A percentile compares a stretch with the other conserved stretches of the same genome.
phyloP scores from a whole-genome alignment of 1,140 invertebrate species.

The Sitobion miscanthi region DNA sequence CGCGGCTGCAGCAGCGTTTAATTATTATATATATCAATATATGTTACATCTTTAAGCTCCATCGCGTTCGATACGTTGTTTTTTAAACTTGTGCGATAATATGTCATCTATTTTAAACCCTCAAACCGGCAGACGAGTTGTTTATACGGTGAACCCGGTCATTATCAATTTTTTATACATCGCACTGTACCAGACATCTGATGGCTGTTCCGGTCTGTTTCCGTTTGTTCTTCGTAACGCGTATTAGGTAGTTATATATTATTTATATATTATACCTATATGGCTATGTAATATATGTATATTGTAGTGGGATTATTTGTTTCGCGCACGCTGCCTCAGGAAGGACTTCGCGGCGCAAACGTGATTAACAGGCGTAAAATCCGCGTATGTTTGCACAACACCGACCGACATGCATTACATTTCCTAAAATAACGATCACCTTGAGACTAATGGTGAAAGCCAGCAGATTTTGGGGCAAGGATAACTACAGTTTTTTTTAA shows the following conservation, averaged over 20 bases:
- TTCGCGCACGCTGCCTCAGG: not conserved
- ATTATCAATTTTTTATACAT: slow-evolving; percentile 9
- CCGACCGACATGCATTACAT: slow-evolving; percentile 35
- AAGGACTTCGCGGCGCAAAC: slow-evolving; percentile 16
- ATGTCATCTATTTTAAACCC: not conserved
- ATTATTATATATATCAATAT: not conserved
- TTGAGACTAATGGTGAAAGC: slow-evolving; percentile 47
- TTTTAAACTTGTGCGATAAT: not conserved
- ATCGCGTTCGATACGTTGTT: not conserved
- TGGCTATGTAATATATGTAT: not conserved
- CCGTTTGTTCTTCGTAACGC: not conserved
- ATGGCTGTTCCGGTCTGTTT: slow-evolving; percentile 40
- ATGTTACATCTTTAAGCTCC: not conserved
- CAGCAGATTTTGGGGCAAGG: slow-evolving; percentile 52
- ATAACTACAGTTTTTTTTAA: slow-evolving; percentile 47
- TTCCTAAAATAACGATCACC: slow-evolving; percentile 56
- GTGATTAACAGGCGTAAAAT: slow-evolving; percentile 39
- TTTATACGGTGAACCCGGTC: not conserved
- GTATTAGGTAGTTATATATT: not conserved
- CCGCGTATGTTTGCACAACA: slow-evolving; percentile 46
- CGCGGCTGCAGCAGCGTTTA: not conserved
- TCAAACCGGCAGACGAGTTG: not conserved
- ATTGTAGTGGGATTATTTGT: not conserved
- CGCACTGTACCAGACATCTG: not conserved
- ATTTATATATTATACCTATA: not conserved